Conservation (phyloP, 2,797 vertebrate genomes). For the Bovichtus diacanthus region DNA sequence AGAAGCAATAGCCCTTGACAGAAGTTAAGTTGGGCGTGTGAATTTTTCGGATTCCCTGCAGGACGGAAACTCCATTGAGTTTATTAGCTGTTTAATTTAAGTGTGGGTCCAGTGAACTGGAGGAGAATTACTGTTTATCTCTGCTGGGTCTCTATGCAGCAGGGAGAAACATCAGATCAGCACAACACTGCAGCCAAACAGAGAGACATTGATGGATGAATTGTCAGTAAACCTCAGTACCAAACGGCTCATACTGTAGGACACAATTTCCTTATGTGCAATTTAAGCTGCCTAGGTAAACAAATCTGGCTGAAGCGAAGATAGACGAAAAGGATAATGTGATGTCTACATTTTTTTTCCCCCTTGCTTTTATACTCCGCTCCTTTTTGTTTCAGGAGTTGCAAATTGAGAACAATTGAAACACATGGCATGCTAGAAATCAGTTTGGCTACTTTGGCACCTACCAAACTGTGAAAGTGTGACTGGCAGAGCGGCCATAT, state of each 20-base stretch:
- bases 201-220: constrained; percentile 54
- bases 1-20: constrained; percentile 55
- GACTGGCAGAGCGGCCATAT: constrained; percentile 74
- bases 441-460: constrained; percentile 71
- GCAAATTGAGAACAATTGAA: constrained; percentile 72
- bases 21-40: constrained; percentile 54
- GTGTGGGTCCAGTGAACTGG: constrained; percentile 69
- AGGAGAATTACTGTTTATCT: constrained; percentile 67
- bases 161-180: constrained; percentile 67
- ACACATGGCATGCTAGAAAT: constrained; percentile 70
- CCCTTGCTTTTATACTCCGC: constrained; percentile 9
- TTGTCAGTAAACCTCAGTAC: constrained; percentile 43
- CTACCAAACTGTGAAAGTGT: constrained; percentile 72
- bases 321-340: constrained; percentile 44
- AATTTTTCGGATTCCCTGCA: constrained; percentile 56
- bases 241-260: constrained; percentile 38
- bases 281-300: constrained; percentile 67
- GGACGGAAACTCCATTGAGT: constrained; percentile 59
- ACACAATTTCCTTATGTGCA: constrained; percentile 44
- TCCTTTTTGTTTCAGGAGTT: constrained; percentile 47
- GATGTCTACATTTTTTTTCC: constrained; percentile 15
- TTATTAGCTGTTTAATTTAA: constrained; percentile 80
- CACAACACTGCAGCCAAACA: constrained; percentile 54
- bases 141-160: constrained; percentile 41
- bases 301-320: constrained; percentile 50